These are phyloP conservation scores for Xestia rhomboidea DNA, from an alignment of 2,888 invertebrate genomes.

Conservation along the genomic window DNA sequence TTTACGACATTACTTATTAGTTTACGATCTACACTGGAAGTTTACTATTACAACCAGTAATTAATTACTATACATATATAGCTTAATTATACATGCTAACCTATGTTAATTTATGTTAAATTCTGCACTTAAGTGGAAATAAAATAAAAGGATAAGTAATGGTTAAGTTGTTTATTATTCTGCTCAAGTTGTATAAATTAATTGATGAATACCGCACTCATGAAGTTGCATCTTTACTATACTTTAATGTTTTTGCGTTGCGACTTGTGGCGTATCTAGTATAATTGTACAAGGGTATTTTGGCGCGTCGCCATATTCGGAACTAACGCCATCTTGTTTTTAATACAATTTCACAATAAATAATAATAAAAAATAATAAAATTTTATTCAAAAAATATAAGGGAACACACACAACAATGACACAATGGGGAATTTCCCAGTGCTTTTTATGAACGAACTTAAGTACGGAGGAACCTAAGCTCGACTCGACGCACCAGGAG, in stretches of 20 bases:
- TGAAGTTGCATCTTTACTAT: not conserved
- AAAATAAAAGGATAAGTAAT: conserved; percentile 24
- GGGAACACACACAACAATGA: too few species aligned
- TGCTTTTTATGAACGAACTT: too few species aligned
- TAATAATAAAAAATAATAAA: too few species aligned
- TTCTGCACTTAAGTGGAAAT: conserved; percentile 26
- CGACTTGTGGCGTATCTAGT: not conserved
- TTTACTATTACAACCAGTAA: conserved; percentile 9
- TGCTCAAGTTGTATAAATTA: conserved; percentile 43
- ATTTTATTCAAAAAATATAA: too few species aligned
- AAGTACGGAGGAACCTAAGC: too few species aligned
- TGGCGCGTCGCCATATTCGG: not conserved
- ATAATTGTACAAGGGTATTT: not conserved
- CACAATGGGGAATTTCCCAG: too few species aligned
- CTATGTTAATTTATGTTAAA: conserved; percentile 42
- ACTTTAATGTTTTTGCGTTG: not conserved
- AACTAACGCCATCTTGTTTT: not conserved
- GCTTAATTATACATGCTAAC: conserved; percentile 32
- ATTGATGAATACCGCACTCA: conserved; percentile 7
- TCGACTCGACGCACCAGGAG: too few species aligned
- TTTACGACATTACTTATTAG: not conserved
- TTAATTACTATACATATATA: conserved; percentile 31
- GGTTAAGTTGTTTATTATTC: conserved; percentile 34
- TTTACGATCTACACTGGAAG: conserved; percentile 2
- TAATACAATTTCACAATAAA: not conserved